phyloP scores from a whole-genome alignment of 2,888 invertebrate genomes.

The Polyploca ridens region DNA sequence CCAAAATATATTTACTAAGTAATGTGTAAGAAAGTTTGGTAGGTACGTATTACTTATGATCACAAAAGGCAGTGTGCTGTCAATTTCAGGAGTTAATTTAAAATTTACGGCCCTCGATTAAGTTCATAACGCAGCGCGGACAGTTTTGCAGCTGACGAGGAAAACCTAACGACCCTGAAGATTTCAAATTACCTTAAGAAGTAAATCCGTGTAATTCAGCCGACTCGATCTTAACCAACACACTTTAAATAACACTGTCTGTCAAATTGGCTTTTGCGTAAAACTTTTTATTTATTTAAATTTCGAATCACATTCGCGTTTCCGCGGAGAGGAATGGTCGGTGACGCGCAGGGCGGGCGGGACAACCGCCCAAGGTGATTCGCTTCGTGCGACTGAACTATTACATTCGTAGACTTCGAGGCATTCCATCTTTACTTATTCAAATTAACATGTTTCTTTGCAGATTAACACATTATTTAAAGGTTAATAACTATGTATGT shows the following conservation, averaged over 20 bases:
- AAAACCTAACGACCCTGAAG: constrained; percentile 26
- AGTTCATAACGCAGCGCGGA: constrained; percentile 22
- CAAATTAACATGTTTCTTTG: constrained; percentile 13
- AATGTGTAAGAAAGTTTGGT: not conserved
- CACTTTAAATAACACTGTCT: constrained; percentile 17
- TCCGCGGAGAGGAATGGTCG: constrained; percentile 18
- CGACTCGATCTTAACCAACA: constrained; percentile 28
- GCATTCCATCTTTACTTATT: not conserved
- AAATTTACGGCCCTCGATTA: constrained; percentile 26
- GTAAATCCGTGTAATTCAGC: constrained; percentile 36
- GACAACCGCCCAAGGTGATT: constrained; percentile 50
- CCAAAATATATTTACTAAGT: too few species aligned
- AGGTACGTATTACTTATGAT: too few species aligned
- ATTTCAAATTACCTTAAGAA: constrained; percentile 46
- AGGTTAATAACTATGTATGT: not conserved
- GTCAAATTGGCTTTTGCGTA: constrained; percentile 7
- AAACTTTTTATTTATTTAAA: constrained; percentile 9
- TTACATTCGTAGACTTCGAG: constrained; percentile 7
- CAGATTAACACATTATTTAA: not conserved
- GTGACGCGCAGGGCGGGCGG: constrained; percentile 59
- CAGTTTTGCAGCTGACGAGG: constrained; percentile 6
- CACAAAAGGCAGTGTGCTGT: not conserved
- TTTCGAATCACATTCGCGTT: constrained; percentile 17
- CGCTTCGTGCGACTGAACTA: constrained; percentile 50
- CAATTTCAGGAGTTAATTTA: constrained; percentile 20